These are phyloP conservation scores for Drosophila paulistorum DNA, from an alignment of 1,140 invertebrate genomes.

Conservation along the genomic window DNA sequence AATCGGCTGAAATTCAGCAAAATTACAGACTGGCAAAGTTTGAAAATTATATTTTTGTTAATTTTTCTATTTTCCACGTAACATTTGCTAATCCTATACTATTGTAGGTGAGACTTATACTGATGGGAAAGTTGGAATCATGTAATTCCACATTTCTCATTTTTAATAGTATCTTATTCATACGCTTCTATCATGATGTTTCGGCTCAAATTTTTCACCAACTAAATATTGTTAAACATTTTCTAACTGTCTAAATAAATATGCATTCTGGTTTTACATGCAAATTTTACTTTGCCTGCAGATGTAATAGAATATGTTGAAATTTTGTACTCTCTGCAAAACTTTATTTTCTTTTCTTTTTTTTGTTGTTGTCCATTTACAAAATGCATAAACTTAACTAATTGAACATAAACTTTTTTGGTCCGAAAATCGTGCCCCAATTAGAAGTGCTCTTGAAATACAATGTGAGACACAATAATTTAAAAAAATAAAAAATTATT, in stretches of 20 bases:
- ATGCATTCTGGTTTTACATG: neutral
- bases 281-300: conserved; percentile 11
- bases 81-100: too few relatives aligned
- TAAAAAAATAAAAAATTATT: conserved; percentile 42
- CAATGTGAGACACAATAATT: conserved; percentile 11
- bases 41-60: too few relatives aligned
- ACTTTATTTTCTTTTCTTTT: conserved; percentile 27
- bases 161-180: too few relatives aligned
- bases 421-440: conserved; percentile 53
- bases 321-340: neutral
- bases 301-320: neutral
- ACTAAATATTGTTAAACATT: neutral
- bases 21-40: too few relatives aligned
- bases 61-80: too few relatives aligned
- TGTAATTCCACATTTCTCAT: too few relatives aligned
- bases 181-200: too few relatives aligned
- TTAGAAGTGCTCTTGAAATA: conserved; percentile 27
- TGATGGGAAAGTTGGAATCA: too few relatives aligned
- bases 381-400: conserved; percentile 46
- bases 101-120: too few relatives aligned
- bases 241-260: neutral
- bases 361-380: too few relatives aligned
- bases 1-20: too few relatives aligned
- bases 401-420: conserved; percentile 63
- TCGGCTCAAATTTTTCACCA: too few relatives aligned